Conservation (phyloP, 2,888 invertebrate species). For the Netelia melanura region DNA sequence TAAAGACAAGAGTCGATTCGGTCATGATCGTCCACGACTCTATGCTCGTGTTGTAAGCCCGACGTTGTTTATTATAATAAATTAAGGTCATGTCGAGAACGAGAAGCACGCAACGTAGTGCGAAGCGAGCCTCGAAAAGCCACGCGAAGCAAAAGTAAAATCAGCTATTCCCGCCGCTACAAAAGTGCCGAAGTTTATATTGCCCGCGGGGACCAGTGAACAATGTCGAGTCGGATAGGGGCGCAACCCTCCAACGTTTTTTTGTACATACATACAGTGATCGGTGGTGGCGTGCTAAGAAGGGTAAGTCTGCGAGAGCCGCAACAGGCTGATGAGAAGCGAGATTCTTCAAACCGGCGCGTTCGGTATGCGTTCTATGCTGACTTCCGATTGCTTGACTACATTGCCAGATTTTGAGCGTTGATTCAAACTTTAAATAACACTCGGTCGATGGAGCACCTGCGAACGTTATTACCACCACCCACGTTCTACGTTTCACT, state of each 20-base stretch:
- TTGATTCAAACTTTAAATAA: neutral
- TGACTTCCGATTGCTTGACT: neutral
- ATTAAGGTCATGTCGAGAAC: slow-evolving; percentile 82
- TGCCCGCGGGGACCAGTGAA: slow-evolving; percentile 60
- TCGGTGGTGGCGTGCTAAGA: slow-evolving; percentile 52
- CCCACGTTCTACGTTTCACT: no score
- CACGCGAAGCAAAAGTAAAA: slow-evolving; percentile 46
- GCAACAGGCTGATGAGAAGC: slow-evolving; percentile 84
- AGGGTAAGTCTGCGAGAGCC: slow-evolving; percentile 70
- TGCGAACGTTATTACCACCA: no score
- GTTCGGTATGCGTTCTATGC: neutral
- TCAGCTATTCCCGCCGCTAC: slow-evolving; percentile 27
- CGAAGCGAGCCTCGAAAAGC: slow-evolving; percentile 52
- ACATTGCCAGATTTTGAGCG: neutral
- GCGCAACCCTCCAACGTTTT: slow-evolving; percentile 71
- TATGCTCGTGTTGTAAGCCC: slow-evolving; percentile 72
- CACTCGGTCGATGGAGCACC: no score
- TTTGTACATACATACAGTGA: slow-evolving; percentile 57
- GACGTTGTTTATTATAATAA: slow-evolving; percentile 82
- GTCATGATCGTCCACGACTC: slow-evolving; percentile 48
- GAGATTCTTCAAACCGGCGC: slow-evolving; percentile 70
- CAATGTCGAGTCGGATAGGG: slow-evolving; percentile 70
- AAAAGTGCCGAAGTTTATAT: slow-evolving; percentile 71
- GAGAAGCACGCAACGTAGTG: slow-evolving; percentile 77
- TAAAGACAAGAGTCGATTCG: slow-evolving; percentile 35